Evolutionary conservation across 2,888 invertebrate genomes (phyloP), one percentile per base, ranked within the genome.

Genomic region (Alitta virens): DNA sequence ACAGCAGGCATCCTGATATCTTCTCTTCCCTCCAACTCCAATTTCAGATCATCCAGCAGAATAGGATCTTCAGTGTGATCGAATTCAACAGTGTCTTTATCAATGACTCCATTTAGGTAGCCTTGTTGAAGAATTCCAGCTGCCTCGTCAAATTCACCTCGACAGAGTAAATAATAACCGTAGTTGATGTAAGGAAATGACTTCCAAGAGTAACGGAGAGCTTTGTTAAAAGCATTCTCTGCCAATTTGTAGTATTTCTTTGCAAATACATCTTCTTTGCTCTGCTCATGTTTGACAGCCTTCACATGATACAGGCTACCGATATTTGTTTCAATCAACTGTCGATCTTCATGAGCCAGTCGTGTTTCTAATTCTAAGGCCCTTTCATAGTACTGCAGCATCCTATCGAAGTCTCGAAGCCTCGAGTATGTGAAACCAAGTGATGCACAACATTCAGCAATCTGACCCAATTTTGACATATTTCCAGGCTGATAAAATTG

Each of bases 151-250:
- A 62, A 64, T 23, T 56, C 40, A 27, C 56, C 60, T 9, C 63
- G 59, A 33, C 59, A 66, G 24, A 63, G 26, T 24, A 66, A 42
- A 27, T 66, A 66, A 51, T 66, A 66, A 18, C 66, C 66, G 23
- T 66, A 66, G 56, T 66, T 66, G 21, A 66, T 66, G 53, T 66
- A 66, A 16, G 66, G 66, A 50, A 66, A 66, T 0, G 66, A 66
- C 42, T 66, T 66, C 66, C 66, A 66, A 2, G 66, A 64, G 46
- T 66, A 66, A 21, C 62, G 56, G 26, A 66, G 57, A 2, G 66
- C 66, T 21, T 61, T 57, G 25, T 54, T 62, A 38, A 66, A 66
- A 2, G 66, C 62, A 14, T 40, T 38, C 43, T 66, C 62, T 2
- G 66, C 66, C 26, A 42, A 27, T 24, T 38, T 38, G 43, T 60